Evolutionary conservation across 2,888 invertebrate genomes (phyloP).

Genomic region (Synergus itoensis): DNA sequence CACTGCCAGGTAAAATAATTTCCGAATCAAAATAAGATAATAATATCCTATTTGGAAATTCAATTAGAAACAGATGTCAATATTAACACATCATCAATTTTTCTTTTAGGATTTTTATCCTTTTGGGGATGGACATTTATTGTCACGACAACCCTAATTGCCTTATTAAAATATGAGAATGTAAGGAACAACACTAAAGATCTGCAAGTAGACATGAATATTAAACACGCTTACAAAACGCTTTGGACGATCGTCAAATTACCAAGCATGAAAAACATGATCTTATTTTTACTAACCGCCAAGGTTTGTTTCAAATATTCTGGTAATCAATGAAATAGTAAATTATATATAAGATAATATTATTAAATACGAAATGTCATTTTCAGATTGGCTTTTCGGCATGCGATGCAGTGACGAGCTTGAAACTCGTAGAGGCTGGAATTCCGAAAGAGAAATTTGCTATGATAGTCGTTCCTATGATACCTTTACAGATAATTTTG

Average conservation of each 20-base stretch:
- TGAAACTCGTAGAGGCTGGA: constrained; percentile 97
- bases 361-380: constrained; percentile 20
- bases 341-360: neutral
- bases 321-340: neutral
- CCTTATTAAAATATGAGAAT: constrained; percentile 91
- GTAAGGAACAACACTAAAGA: constrained; percentile 74
- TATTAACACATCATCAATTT: constrained; percentile 19
- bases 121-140: constrained; percentile 98
- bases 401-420: constrained; percentile 94
- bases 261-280: constrained; percentile 88
- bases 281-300: constrained; percentile 90
- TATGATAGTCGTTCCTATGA: constrained; percentile 93
- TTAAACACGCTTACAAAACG: constrained; percentile 88
- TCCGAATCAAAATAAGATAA: neutral
- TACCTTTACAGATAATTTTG: constrained; percentile 95
- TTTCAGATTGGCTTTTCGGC: constrained; percentile 95
- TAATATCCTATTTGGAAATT: constrained; percentile 10
- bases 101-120: constrained; percentile 87
- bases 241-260: constrained; percentile 91
- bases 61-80: constrained; percentile 25
- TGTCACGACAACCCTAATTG: constrained; percentile 92
- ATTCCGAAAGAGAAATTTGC: constrained; percentile 97
- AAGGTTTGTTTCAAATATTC: constrained; percentile 82
- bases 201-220: constrained; percentile 77
- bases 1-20: constrained; percentile 79